Percentiles rank a stretch among this genome's conserved stretches.
Conservation (phyloP, 2,797 vertebrate genomes). For the Fundulus diaphanus region DNA sequence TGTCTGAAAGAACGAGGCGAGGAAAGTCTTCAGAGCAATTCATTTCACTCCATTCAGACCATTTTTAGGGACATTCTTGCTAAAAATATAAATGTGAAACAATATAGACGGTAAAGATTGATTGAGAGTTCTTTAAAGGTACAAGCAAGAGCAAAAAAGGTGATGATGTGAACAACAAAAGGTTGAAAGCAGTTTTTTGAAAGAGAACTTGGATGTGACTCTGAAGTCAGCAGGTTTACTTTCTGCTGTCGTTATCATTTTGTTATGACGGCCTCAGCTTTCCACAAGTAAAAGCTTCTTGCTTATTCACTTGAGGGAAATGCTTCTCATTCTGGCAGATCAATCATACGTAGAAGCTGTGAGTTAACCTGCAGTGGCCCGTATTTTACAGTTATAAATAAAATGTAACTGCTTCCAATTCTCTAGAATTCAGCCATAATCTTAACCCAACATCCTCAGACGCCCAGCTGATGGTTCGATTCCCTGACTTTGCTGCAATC, state of each 20-base stretch:
- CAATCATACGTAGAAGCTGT: background rate
- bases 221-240: conserved; percentile 9
- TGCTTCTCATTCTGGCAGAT: background rate
- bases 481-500: too few relatives aligned
- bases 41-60: background rate
- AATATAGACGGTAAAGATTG: background rate
- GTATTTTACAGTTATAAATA: background rate
- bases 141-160: background rate
- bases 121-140: background rate
- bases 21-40: background rate
- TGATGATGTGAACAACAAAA: background rate
- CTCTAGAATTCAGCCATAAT: too few relatives aligned
- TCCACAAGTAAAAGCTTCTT: background rate
- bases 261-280: background rate
- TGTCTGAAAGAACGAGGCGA: background rate
- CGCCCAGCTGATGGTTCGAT: too few relatives aligned
- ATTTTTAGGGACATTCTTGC: background rate
- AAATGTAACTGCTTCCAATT: background rate
- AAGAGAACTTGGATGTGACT: background rate
- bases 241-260: background rate
- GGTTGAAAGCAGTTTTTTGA: background rate
- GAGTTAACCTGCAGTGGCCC: background rate
- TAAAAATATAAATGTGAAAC: conserved; percentile 1
- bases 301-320: background rate
- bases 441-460: too few relatives aligned